These are phyloP conservation scores for Hypomecis atomaria DNA, from an alignment of 2,888 invertebrate species.

Conservation along the genomic window DNA sequence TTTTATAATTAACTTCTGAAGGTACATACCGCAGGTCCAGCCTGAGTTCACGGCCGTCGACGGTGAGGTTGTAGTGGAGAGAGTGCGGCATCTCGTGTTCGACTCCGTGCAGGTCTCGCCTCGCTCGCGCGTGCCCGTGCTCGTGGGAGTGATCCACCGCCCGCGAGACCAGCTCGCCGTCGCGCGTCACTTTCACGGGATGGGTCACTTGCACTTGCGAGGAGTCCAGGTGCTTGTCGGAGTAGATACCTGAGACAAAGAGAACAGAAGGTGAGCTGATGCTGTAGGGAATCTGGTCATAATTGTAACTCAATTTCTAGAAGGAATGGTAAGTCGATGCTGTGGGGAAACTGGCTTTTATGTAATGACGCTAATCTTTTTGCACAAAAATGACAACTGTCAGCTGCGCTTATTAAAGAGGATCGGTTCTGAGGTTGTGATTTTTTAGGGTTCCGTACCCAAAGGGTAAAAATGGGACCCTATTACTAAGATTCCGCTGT, in stretches of 20 bases:
- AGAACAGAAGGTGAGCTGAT: background rate
- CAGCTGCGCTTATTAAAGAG: no score
- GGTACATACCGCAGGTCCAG: conserved; percentile 75
- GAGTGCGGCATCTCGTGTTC: conserved; percentile 68
- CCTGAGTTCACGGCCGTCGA: conserved; percentile 74
- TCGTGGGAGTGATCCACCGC: conserved; percentile 82
- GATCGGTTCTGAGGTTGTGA: no score
- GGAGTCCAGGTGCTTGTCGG: conserved; percentile 77
- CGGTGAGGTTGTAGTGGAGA: conserved; percentile 78
- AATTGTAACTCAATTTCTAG: no score
- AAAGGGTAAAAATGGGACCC: no score
- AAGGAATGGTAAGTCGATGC: no score
- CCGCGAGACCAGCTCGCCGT: conserved; percentile 84
- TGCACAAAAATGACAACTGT: no score
- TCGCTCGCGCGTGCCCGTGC: conserved; percentile 79
- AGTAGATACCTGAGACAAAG: conserved; percentile 73
- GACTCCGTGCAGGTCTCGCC: conserved; percentile 68
- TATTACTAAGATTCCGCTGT: no score
- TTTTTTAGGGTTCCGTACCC: no score
- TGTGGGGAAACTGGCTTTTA: no score
- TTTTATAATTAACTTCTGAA: no score
- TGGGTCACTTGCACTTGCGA: conserved; percentile 84
- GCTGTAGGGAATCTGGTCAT: no score
- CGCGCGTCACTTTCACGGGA: conserved; percentile 85
- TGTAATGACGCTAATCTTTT: no score